A percentile compares a stretch with the other conserved stretches of the same genome.
Conservation (phyloP, 2,797 vertebrate genomes). For the Kryptolebias ocellatus region DNA sequence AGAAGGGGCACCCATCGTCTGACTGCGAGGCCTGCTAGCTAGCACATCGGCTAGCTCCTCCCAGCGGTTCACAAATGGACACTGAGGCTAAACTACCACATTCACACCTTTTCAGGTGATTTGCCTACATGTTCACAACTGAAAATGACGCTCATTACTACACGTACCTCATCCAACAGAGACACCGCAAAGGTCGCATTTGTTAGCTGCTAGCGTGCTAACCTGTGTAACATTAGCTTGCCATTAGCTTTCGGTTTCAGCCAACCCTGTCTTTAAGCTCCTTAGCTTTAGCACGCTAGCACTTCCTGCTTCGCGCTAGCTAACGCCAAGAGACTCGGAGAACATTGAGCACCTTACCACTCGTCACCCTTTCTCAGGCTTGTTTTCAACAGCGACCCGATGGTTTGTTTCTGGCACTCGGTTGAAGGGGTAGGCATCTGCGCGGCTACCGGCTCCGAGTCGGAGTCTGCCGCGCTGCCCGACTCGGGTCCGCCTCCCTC, state of each 20-base stretch:
- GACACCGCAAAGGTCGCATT: background rate
- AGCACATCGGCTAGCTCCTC: slow-evolving; percentile 27
- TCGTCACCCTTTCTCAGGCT: slow-evolving; percentile 83
- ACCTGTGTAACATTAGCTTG: slow-evolving; percentile 45
- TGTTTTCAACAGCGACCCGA: slow-evolving; percentile 83
- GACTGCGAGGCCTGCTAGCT: slow-evolving; percentile 58
- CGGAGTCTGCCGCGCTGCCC: slow-evolving; percentile 83
- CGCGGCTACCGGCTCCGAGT: slow-evolving; percentile 81
- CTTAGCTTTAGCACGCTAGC: slow-evolving; percentile 60
- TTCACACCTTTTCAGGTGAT: background rate
- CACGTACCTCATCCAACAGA: background rate
- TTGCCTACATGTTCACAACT: background rate
- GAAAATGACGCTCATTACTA: background rate
- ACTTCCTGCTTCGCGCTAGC: slow-evolving; percentile 61
- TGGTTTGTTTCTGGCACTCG: slow-evolving; percentile 84
- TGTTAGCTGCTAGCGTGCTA: slow-evolving; percentile 47
- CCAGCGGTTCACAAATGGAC: slow-evolving; percentile 28
- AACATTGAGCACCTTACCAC: slow-evolving; percentile 74
- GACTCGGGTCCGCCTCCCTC: slow-evolving; percentile 89
- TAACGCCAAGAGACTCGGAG: slow-evolving; percentile 19
- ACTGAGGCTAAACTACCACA: background rate
- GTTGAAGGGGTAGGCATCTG: slow-evolving; percentile 80
- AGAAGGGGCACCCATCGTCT: slow-evolving; percentile 21
- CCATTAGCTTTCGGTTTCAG: slow-evolving; percentile 46
- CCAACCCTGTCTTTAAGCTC: slow-evolving; percentile 8